Percentiles rank a stretch among this genome's conserved stretches.
These are phyloP conservation scores for Paragorgia papillata DNA, from an alignment of 92 coral and sea anemone species.

Conservation along the genomic window DNA sequence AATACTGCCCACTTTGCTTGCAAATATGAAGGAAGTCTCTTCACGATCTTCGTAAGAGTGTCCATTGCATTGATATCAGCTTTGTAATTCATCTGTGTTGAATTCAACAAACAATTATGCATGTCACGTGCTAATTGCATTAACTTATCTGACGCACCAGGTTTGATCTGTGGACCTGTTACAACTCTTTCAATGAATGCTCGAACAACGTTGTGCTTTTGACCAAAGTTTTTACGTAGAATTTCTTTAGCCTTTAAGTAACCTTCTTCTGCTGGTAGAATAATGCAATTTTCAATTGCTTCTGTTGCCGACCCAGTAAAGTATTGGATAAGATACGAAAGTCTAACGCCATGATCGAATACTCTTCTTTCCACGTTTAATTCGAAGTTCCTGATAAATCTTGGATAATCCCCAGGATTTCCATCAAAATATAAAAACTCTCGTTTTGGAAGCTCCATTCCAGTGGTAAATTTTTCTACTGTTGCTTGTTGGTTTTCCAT, in stretches of 20 bases:
- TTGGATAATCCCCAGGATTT: conserved; percentile 43
- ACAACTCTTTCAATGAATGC: conserved; percentile 51
- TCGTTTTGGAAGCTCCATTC: too few species aligned
- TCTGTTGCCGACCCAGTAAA: conserved; percentile 44
- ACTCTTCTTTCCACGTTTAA: conserved; percentile 44
- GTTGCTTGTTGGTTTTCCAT: too few species aligned
- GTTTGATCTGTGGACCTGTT: too few species aligned
- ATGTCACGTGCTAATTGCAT: conserved; percentile 59
- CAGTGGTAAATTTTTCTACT: too few species aligned
- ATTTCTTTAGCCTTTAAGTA: conserved; percentile 49
- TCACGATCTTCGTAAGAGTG: too few species aligned
- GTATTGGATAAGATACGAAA: conserved; percentile 60
- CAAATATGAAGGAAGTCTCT: conserved; percentile 48
- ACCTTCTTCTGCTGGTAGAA: conserved; percentile 49
- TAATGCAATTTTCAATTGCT: conserved; percentile 66
- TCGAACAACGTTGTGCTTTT: conserved; percentile 54
- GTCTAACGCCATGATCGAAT: conserved; percentile 18
- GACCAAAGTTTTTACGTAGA: conserved; percentile 51
- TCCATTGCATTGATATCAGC: conserved; percentile 61
- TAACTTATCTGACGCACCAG: conserved; percentile 49
- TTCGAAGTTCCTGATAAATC: conserved; percentile 66
- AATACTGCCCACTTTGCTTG: conserved; percentile 67
- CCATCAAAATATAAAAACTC: conserved; percentile 63
- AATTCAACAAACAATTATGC: conserved; percentile 27
- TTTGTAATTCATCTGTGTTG: too few species aligned